Evolutionary conservation across 2,888 invertebrate genomes (phyloP), one percentile per base, ranked within the genome.

Genomic region (Busseola fusca): DNA sequence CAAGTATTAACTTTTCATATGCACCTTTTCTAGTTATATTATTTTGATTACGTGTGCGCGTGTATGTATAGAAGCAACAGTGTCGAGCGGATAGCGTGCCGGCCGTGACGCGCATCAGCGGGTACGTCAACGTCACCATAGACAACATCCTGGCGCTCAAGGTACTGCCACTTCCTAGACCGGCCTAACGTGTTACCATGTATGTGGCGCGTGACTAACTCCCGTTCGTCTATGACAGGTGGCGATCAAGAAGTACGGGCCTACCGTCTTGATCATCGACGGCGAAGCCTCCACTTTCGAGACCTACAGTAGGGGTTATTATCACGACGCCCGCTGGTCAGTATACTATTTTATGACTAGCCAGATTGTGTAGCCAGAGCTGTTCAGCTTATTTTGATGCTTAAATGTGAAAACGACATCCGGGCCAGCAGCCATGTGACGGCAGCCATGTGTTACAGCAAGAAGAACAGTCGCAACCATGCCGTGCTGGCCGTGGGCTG

Each of bases 401-500:
- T 18, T 54, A 16, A 18, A 54, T 18, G 18, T 59, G 18, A 37
- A n/a, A 16, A 25, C 10, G 10, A 59, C 21, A n/a, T 45, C 14
- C 30, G 3, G n/a, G 14, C n/a, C n/a, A 30, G n/a, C n/a, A n/a
- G n/a, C n/a, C n/a, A n/a, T n/a, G n/a, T 68, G 67, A 67, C 12
- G 40, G 10, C 14, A 54, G n/a, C 21, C 16, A 18, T 42, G 25
- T 65, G 42, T 84, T 83, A 0, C 89, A 94, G 94, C 78, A 63
- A 48, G 80, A 81, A 7, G 89, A 90, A 82, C 68, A 73, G 9
- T 66, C 79, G 50, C 64, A 90, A 89, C 78, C 94, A 94, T 85
- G 94, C 94, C 0, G 91, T 94, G 84, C 74, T 93, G 80, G 94
- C 93, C 16, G 94, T 94, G 74, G 94, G 94, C 0, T 95, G 93